These are phyloP conservation scores for Pachycephala philippinensis DNA, from an alignment of 2,113 vertebrate species.

Conservation along the genomic window DNA sequence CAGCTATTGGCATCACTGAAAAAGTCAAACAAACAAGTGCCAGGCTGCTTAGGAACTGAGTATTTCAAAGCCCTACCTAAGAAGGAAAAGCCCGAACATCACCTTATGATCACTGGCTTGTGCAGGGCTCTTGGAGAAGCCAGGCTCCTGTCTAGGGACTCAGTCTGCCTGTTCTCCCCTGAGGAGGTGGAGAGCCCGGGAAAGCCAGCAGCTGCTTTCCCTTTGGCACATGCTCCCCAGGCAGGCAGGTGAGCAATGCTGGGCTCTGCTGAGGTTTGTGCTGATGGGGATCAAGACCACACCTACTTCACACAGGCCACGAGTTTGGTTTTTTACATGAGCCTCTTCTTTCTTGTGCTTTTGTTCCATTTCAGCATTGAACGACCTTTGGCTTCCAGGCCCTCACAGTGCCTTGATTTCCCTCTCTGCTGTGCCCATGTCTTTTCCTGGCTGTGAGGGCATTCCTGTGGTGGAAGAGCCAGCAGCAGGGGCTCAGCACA, in stretches of 20 bases:
- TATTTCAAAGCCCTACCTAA: neutral
- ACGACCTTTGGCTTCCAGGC: neutral
- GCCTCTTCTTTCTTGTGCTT: neutral
- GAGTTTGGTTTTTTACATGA: accelerated
- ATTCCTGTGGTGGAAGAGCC: accelerated
- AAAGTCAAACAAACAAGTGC: neutral
- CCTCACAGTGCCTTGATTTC: neutral
- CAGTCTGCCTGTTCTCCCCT: neutral
- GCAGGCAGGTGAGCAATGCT: neutral
- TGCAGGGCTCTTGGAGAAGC: neutral
- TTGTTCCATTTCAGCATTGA: neutral
- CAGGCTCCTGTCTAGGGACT: neutral
- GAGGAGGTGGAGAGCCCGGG: neutral
- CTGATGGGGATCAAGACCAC: neutral
- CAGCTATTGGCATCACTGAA: neutral
- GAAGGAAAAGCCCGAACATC: neutral
- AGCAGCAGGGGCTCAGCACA: neutral
- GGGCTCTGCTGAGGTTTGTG: neutral
- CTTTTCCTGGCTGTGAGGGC: accelerated
- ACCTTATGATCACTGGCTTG: neutral
- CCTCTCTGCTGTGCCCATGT: neutral
- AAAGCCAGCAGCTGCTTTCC: neutral
- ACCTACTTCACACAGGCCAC: neutral
- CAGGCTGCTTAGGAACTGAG: neutral
- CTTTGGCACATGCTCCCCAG: neutral